Percentiles rank a stretch among this genome's conserved stretches.
Evolutionary conservation across 2,797 vertebrate species (phyloP).

Genomic region (Scleropages formosus): DNA sequence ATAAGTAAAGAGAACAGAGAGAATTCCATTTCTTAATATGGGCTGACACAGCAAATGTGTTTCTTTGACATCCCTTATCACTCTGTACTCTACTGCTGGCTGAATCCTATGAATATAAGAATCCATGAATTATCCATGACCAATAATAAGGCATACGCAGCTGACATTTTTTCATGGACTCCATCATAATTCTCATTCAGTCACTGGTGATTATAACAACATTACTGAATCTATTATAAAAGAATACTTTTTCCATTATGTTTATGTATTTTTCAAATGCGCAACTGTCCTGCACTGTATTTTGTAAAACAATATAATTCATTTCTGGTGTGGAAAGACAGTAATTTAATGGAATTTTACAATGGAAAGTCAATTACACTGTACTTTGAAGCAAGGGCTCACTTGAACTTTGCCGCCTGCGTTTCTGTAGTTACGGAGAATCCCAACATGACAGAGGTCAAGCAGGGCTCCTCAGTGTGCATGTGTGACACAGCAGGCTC

Average conservation of each 20-base stretch:
- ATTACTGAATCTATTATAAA: not conserved
- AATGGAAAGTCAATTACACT: not conserved
- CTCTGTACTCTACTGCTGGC: not conserved
- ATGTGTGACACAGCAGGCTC: conserved; percentile 59
- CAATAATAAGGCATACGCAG: too few relatives aligned
- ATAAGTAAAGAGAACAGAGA: not conserved
- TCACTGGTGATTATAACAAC: not conserved
- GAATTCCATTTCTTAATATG: not conserved
- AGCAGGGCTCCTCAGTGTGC: conserved; percentile 97
- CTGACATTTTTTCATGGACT: too few relatives aligned
- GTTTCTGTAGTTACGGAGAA: conserved; percentile 95
- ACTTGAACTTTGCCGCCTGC: conserved; percentile 95
- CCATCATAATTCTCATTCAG: too few relatives aligned
- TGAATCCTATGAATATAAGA: not conserved
- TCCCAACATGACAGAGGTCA: conserved; percentile 90
- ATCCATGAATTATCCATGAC: too few relatives aligned
- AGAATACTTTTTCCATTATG: not conserved
- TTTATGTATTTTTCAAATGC: not conserved
- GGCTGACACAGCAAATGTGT: not conserved
- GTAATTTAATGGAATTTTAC: too few relatives aligned
- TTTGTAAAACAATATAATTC: not conserved
- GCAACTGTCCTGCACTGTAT: not conserved
- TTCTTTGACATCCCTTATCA: conserved; percentile 2
- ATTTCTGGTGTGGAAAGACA: not conserved
- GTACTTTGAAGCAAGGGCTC: conserved; percentile 52